Evolutionary conservation across 2,888 invertebrate genomes (phyloP), one percentile per base, ranked within the genome.

Genomic region (Empis stercorea): DNA sequence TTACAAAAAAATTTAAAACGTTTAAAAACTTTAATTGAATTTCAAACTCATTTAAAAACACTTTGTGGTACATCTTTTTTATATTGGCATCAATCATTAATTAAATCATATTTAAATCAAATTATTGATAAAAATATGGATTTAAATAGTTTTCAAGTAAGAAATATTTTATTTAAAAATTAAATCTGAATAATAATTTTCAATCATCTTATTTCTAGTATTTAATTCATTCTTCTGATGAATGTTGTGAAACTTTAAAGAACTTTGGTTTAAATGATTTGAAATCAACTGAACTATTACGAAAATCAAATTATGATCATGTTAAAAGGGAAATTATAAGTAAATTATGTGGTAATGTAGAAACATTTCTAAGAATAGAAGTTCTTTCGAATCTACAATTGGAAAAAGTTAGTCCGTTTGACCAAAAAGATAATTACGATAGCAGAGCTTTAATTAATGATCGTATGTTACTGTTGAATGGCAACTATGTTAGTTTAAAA

Each of bases 341-440:
- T 54, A 84, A 82, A 37, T 71, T 92, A 30, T 89, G 92, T 62
- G 83, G 84, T 57, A 80, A 84, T 59, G 82, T 97, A 53, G 99
- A 99, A 72, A 93, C 86, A 1, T 91, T 93, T 66, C 73, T 99
- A 45, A 80, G 99, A 16, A 71, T 96, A 30, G 89, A 92, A 58
- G 92, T 91, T 38, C 93, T 97, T 68, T 80, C 87, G 1, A 94
- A 95, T 70, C 74, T 96, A 36, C 86, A 92, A 59, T 62, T 84
- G 23, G 80, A 82, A 55, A 76, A 79, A 4, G 71, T 74, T 10
- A 84, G 84, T 64, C 87, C 89, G 1, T 84, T 87, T 60, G 75
- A 78, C 2, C 55, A 37, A 1, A 30, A 48, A n/a, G 30, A 23
- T 4, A 74, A 79, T 43, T 76, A 80, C 62, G 80, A 84, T 48